Base-by-base conservation (phyloP, 2,888 invertebrate genomes). In the Biston betularia region DNA sequence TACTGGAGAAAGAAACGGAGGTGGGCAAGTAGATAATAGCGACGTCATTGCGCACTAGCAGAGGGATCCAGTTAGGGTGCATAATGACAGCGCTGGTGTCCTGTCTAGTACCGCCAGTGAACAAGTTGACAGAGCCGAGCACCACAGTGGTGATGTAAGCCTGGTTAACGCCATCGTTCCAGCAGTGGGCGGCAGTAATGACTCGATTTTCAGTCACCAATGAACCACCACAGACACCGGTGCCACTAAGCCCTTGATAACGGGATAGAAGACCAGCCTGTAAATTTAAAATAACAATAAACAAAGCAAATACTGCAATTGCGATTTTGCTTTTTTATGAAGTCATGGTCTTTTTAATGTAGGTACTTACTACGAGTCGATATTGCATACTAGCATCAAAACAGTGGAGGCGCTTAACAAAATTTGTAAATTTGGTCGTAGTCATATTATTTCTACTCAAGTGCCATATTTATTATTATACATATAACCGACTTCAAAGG, bases 131-230 rank as follows among this genome's bases (percentile, higher is more conserved):
- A n/a, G 86, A 84, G 2, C 88, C 88, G 4, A 87, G 81, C 0
- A 87, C 81, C 0, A 87, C 83, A 7, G 76, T 79, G 55, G 84
- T 70, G 38, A 68, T 70, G 63, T 74, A 75, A 0, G 79, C 87
- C 33, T 80, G 83, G 72, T 79, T 67, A 0, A 40, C 0, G 0
- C 88, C 88, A 48, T 87, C 88, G 44, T 45, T 72, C 84, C 86
- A 83, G 73, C 83, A 85, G 63, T 84, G 84, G 10, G 82, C 84
- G 8, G 85, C 84, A 1, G 83, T 83, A 3, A 78, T 38, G 6
- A 83, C 71, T n/a, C 76, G 72, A 48, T 61, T 71, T 2, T 45
- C 0, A 6, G 61, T 75, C 12, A 88, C 50, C 3, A 88, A 74
- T 7, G 81, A 73, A 8, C 78, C 87, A 3, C 88, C 87, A 65